phyloP scores from a whole-genome alignment of 2,888 invertebrate genomes.

The Lymantria dispar region DNA sequence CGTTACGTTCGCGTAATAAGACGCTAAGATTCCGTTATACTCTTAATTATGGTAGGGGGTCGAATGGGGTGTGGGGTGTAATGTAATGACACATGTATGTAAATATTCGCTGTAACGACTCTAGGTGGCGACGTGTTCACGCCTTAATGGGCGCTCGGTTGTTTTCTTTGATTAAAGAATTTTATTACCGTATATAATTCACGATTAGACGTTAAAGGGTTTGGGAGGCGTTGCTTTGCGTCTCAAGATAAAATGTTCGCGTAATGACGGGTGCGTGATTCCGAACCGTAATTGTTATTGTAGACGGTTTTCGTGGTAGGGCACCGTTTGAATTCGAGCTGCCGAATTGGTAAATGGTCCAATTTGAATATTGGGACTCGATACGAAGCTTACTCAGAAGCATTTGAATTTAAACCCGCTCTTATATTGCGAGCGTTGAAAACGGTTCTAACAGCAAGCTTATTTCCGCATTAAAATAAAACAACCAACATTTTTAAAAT shows the following conservation, averaged over 20 bases:
- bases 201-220: slow-evolving; percentile 80
- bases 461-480: background rate
- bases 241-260: slow-evolving; percentile 71
- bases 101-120: slow-evolving; percentile 78
- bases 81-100: slow-evolving; percentile 81
- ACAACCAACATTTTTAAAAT: no score
- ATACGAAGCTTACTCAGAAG: slow-evolving; percentile 5
- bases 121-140: slow-evolving; percentile 77
- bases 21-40: slow-evolving; percentile 82
- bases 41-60: slow-evolving; percentile 73
- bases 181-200: slow-evolving; percentile 81
- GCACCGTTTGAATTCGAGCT: slow-evolving; percentile 38
- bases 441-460: slow-evolving; percentile 1
- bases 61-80: slow-evolving; percentile 35
- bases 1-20: slow-evolving; percentile 80
- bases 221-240: slow-evolving; percentile 53
- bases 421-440: background rate
- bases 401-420: slow-evolving; percentile 8
- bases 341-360: slow-evolving; percentile 25
- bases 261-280: slow-evolving; percentile 79
- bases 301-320: slow-evolving; percentile 29
- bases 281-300: slow-evolving; percentile 77
- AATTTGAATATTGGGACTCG: slow-evolving; percentile 14
- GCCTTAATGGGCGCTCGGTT: slow-evolving; percentile 76
- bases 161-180: slow-evolving; percentile 83